Evolutionary conservation across 2,888 invertebrate genomes (phyloP).

Genomic region (Xestia rhomboidea): DNA sequence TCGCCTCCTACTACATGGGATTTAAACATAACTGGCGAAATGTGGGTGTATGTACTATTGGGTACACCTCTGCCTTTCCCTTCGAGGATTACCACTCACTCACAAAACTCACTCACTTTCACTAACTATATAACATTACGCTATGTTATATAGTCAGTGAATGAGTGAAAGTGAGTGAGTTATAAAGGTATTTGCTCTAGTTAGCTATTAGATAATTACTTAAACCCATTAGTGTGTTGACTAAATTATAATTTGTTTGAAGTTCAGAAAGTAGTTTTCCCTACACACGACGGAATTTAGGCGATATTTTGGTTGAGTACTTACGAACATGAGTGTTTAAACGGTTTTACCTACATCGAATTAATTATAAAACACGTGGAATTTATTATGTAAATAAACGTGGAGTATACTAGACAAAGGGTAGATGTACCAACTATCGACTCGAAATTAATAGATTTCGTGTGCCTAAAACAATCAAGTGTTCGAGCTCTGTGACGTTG

Average conservation of each 20-base stretch:
- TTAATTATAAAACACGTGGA: not conserved
- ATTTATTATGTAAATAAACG: not conserved
- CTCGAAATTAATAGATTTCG: constrained; percentile 53
- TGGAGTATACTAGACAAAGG: not conserved
- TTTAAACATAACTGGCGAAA: no score
- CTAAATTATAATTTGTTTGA: constrained; percentile 36
- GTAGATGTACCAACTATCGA: constrained; percentile 17
- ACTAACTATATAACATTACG: no score
- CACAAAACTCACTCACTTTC: no score
- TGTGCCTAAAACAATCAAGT: constrained; percentile 43
- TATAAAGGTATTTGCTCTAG: not conserved
- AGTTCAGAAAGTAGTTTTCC: constrained; percentile 21
- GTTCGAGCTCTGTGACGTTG: constrained; percentile 44
- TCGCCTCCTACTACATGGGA: no score
- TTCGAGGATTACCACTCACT: no score
- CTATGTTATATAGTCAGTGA: no score
- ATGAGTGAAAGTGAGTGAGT: no score
- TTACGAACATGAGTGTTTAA: not conserved
- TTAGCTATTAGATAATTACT: constrained; percentile 4
- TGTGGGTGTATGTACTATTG: no score
- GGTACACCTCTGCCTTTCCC: no score
- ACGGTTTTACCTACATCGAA: not conserved
- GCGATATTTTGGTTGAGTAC: not conserved
- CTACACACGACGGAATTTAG: not conserved
- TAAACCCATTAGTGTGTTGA: constrained; percentile 14